Evolutionary conservation across 2,113 vertebrate genomes (phyloP).

Genomic region (Labeo catla): DNA sequence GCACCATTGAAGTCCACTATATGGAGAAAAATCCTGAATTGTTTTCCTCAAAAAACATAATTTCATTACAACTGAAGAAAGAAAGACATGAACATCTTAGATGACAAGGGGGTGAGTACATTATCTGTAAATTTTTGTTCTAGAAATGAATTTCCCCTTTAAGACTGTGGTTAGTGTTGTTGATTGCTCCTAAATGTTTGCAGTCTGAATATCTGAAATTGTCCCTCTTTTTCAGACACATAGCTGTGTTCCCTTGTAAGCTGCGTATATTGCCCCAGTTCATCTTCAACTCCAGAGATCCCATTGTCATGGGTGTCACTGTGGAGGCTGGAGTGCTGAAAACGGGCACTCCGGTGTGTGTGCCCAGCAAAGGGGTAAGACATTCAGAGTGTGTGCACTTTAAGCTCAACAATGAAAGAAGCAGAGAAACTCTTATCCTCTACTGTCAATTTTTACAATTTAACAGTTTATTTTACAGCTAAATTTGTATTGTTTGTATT

Average conservation of each 20-base stretch:
- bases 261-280: constrained; percentile 94
- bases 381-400: neutral
- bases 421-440: neutral
- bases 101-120: no score
- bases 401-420: neutral
- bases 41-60: no score
- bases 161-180: neutral
- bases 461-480: neutral
- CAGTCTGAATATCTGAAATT: neutral
- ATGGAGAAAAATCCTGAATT: no score
- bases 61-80: no score
- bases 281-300: constrained; percentile 98
- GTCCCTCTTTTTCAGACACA: constrained; percentile 74
- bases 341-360: constrained; percentile 92
- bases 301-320: constrained; percentile 93
- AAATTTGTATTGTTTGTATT: neutral
- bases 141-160: neutral
- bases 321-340: constrained; percentile 91
- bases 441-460: neutral
- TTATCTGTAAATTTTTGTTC: no score
- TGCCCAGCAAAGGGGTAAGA: constrained; percentile 94
- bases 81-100: no score
- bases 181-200: neutral
- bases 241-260: constrained; percentile 97
- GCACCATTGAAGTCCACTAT: no score